Evolutionary conservation across 2,113 vertebrate genomes (phyloP).

Genomic region (Eulacestoma nigropectus): DNA sequence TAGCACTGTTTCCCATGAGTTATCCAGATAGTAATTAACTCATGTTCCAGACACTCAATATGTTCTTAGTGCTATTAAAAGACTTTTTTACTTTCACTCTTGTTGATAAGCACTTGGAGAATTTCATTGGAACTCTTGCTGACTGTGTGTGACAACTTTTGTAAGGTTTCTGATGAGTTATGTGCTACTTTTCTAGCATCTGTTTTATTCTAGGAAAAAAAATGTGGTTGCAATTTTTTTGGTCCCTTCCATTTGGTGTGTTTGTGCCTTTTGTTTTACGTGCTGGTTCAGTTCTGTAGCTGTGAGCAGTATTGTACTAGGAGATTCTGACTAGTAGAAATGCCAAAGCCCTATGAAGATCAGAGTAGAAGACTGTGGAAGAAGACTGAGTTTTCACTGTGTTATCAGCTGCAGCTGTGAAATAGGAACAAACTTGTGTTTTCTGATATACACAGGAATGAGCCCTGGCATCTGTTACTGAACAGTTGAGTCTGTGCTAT

Average conservation of each 20-base stretch:
- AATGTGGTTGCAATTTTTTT: background rate
- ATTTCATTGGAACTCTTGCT: background rate
- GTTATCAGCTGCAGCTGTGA: background rate
- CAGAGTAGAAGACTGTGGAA: background rate
- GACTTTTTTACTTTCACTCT: background rate
- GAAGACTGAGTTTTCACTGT: background rate
- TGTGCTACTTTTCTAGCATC: background rate
- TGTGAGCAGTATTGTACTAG: background rate
- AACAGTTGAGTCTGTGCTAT: background rate
- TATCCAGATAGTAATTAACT: background rate
- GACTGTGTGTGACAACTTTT: background rate
- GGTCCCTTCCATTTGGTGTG: background rate
- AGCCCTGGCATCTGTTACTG: background rate
- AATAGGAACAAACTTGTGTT: background rate
- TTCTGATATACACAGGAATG: background rate
- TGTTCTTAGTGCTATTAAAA: background rate
- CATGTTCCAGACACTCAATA: background rate
- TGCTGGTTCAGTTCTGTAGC: background rate
- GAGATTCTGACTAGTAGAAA: background rate
- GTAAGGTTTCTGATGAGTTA: background rate
- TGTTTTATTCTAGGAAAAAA: background rate
- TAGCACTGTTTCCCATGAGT: background rate
- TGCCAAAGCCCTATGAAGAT: background rate
- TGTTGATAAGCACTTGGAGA: background rate
- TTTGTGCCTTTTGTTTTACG: background rate